Base-by-base conservation (phyloP, 2,113 vertebrate species). In the Porphyrio hochstetteri region DNA sequence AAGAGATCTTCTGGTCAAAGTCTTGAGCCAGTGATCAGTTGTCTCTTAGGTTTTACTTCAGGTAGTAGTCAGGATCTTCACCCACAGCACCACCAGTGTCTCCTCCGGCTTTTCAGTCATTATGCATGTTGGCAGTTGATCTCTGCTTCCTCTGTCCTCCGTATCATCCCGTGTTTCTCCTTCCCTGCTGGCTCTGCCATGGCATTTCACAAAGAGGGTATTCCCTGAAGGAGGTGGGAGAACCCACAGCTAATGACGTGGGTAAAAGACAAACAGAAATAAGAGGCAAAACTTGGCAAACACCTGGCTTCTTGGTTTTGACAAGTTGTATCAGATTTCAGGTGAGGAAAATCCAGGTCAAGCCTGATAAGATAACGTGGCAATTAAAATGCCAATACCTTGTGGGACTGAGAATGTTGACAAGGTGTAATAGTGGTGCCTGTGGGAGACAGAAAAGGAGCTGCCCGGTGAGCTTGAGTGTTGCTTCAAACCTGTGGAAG, bases 391-490 rank as follows among this genome's bases (percentile, higher is more conserved):
- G 16, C 64, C 60, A 27, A 1, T 11, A 52, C 46, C 31, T 31
- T 76, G 61, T 75, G 69, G 76, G 42, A 70, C 16, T 77, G 55
- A 31, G 23, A 16, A 0, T 4, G 29, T 70, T 80, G 65, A 9
- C 12, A 14, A 33, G n/a, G 13, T 0, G 0, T 5, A 25, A 29
- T 3, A 28, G 35, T 46, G 48, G 55, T 16, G 17, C 64, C 31
- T 52, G 13, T 60, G 52, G 76, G 80, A 57, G 33, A 21, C 5
- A 10, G 57, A 14, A 6, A 7, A 48, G 50, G 71, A 63, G 40
- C 86, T 65, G 15, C 8, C 31, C 33, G 10, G 0, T 36, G 5
- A 38, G 18, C 1, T 13, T 19, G 50, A 20, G 42, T 31, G 52
- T 16, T 77, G 29, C 31, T 35, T 17, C 71, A 31, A 35, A 40